Evolutionary conservation across 2,113 vertebrate species (phyloP).

Genomic region (Rattus norvegicus): GRCr8 NC_086027.1:6302001-6302500

Average conservation of each 20-base stretch:
- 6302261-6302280: background rate
- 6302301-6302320: conserved; percentile 63
- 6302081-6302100: background rate
- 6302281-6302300: conserved; percentile 44
- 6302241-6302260: conserved; percentile 52
- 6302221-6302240: conserved; percentile 37
- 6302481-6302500: conserved; percentile 23
- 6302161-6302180: background rate
- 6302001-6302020: background rate
- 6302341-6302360: conserved; percentile 56
- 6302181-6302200: background rate
- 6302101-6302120: background rate
- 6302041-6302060: background rate
- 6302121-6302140: background rate
- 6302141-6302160: background rate
- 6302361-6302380: background rate
- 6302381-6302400: conserved; percentile 58
- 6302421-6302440: conserved; percentile 39
- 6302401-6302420: background rate
- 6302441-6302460: conserved; percentile 38
- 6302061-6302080: background rate
- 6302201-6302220: conserved; percentile 9
- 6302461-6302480: conserved; percentile 47
- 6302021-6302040: background rate
- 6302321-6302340: conserved; percentile 31